Base-by-base conservation (phyloP, 1,140 invertebrate species). In the Tetragonula clypearis region DNA sequence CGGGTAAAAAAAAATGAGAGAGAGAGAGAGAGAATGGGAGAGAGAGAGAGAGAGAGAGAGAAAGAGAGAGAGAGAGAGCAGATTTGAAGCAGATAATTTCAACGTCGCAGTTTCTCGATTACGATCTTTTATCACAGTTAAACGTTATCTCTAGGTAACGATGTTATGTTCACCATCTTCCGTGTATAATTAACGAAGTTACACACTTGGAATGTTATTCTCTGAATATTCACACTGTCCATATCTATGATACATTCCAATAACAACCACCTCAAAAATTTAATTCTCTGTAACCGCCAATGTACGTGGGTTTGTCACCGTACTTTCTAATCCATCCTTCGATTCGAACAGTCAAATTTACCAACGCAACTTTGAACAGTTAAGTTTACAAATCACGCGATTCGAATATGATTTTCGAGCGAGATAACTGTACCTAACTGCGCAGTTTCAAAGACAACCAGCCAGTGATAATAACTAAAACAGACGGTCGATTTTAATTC, bases 111-210 rank as follows among this genome's bases (percentile, higher is more conserved):
- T 75, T 23, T 17, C 11, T 21, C 3, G 26, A 75, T 75, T 35
- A 56, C 26, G 19, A 75, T 58, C 73, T 75, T 35, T 75, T 15
- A 75, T 58, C 26, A 58, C 55, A 14, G 19, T 30, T 12, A 49
- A 74, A 56, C 15, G 19, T 41, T 41, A 72, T 72, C 69, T 72
- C 60, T 62, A n/a, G 19, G 30, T 30, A 49, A 49, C 41, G 41
- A 30, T 41, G 21, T 14, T 21, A 11, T 35, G 11, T 9, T n/a
- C 4, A n/a, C 3, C 23, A 17, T 21, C 21, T 49, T 49, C 21
- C 23, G 23, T 9, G n/a, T 49, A 8, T 71, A 73, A 73, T 73
- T 73, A 73, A 73, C 71, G 2, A 73, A 72, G 23, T 72, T 41
- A 41, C 9, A 49, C 17, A 30, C 9, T 66, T 30, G n/a, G 26